These are phyloP conservation scores for Rousettus madagascariensis DNA, from an alignment of 2,797 vertebrate genomes.

Conservation along the genomic window DNA sequence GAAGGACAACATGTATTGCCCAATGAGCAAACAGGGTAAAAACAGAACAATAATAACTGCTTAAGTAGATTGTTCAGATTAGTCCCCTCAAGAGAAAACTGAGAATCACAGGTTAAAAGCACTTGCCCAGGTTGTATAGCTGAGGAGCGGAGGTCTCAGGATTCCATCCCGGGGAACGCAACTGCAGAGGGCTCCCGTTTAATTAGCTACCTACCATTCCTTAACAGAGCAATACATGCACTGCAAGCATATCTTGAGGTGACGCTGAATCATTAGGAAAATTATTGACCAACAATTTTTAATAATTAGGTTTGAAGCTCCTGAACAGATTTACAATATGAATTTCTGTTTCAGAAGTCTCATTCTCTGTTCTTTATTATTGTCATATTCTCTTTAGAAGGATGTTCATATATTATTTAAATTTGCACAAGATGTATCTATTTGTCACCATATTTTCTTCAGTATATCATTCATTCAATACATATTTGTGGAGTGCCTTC, in stretches of 20 bases:
- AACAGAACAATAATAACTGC: background rate
- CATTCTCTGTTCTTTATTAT: background rate
- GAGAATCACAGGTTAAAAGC: background rate
- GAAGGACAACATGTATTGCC: background rate
- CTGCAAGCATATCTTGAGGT: background rate
- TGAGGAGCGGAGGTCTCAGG: background rate
- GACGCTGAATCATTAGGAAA: background rate
- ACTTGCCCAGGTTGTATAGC: background rate
- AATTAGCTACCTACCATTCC: background rate
- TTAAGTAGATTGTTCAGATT: background rate
- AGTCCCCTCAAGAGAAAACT: background rate
- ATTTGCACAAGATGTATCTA: background rate
- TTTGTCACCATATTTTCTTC: background rate
- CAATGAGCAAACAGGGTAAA: background rate
- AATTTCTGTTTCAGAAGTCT: background rate
- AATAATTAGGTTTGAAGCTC: background rate
- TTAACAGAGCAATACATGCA: background rate
- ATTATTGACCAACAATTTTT: background rate
- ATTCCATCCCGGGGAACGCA: background rate
- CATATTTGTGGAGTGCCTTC: background rate
- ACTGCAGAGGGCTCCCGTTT: background rate
- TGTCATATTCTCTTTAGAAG: background rate
- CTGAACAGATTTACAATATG: background rate
- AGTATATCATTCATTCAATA: background rate
- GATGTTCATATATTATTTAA: background rate